Evolutionary conservation across 2,888 invertebrate species (phyloP).

Genomic region (Scelioninae gen. 1): DNA sequence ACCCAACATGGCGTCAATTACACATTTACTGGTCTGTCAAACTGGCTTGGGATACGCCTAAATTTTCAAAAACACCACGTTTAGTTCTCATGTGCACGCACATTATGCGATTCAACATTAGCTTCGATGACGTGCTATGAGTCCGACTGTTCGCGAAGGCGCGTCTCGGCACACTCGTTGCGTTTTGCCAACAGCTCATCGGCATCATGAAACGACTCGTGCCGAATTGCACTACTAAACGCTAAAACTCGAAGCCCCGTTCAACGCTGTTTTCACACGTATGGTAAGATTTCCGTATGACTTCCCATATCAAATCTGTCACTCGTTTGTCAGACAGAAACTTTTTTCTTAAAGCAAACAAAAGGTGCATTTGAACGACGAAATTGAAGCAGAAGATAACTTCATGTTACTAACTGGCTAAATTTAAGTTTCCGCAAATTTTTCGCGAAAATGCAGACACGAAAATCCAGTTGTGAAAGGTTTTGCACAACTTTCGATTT

Average conservation of each 20-base stretch:
- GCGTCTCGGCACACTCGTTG: conserved; percentile 3
- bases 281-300: conserved; percentile 15
- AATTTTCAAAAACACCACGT: conserved; percentile 56
- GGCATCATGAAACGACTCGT: conserved; percentile 44
- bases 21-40: conserved; percentile 78
- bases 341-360: not conserved
- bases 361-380: not conserved
- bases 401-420: conserved; percentile 25
- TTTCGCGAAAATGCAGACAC: not conserved
- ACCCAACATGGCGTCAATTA: conserved; percentile 79
- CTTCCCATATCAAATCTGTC: not conserved
- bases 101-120: not conserved
- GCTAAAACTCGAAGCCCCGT: conserved; percentile 9
- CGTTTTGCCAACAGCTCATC: conserved; percentile 4
- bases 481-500: no score
- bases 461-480: not conserved
- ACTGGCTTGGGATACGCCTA: conserved; percentile 79
- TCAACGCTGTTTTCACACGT: conserved; percentile 9
- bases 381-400: conserved; percentile 54
- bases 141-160: not conserved
- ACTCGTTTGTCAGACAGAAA: no score
- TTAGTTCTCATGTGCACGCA: conserved; percentile 36
- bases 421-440: conserved; percentile 26
- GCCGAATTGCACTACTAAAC: conserved; percentile 18
- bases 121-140: conserved; percentile 27